phyloP scores from a whole-genome alignment of 1,140 invertebrate species.

The Pachypeltis micranthus region DNA sequence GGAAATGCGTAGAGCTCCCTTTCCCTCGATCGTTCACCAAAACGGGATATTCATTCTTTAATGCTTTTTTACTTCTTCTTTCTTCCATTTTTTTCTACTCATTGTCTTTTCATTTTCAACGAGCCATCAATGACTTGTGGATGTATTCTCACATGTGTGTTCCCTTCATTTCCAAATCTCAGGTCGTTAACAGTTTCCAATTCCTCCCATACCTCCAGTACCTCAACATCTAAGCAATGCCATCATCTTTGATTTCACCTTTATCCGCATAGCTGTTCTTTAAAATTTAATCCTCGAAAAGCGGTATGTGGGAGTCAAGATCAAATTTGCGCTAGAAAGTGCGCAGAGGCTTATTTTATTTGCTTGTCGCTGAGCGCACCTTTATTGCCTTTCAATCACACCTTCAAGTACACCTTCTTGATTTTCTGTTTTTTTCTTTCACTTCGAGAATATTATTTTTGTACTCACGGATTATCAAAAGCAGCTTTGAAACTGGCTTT shows the following conservation, averaged over 20 bases:
- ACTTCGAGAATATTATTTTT: slow-evolving; percentile 42
- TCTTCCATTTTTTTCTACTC: slow-evolving; percentile 63
- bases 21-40: no score
- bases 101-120: slow-evolving; percentile 64
- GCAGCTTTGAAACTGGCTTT: slow-evolving; percentile 51
- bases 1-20: no score
- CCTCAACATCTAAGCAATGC: slow-evolving; percentile 64
- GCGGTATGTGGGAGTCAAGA: slow-evolving; percentile 71
- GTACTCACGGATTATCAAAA: slow-evolving; percentile 39
- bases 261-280: slow-evolving; percentile 68
- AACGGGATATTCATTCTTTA: slow-evolving; percentile 64
- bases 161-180: slow-evolving; percentile 58
- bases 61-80: slow-evolving; percentile 62
- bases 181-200: slow-evolving; percentile 96
- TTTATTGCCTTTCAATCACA: slow-evolving; percentile 71
- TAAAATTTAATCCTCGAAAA: slow-evolving; percentile 83
- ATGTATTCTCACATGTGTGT: slow-evolving; percentile 58
- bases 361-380: slow-evolving; percentile 49
- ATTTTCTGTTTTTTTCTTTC: slow-evolving; percentile 48
- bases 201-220: slow-evolving; percentile 60
- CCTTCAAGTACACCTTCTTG: slow-evolving; percentile 58
- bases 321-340: slow-evolving; percentile 75
- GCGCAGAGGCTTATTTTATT: slow-evolving; percentile 53
- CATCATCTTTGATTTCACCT: slow-evolving; percentile 55
- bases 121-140: slow-evolving; percentile 78